These are phyloP conservation scores for Dendroctonus valens DNA, from an alignment of 1,140 invertebrate species.

Conservation along the genomic window DNA sequence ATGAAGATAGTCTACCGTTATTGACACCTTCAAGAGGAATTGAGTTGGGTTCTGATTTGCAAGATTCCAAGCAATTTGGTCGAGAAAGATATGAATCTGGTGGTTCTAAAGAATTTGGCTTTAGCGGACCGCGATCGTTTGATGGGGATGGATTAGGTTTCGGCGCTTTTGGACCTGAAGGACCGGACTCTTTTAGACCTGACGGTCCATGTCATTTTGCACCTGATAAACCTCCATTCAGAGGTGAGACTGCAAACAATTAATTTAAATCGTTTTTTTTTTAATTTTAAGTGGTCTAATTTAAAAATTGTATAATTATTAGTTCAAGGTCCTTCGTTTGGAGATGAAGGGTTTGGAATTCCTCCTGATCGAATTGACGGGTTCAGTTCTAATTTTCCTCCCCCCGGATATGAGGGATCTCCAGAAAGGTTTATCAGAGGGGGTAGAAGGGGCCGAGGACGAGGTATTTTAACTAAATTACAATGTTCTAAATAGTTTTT, in stretches of 20 bases:
- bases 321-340: not conserved
- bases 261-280: too few species aligned
- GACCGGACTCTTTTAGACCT: not conserved
- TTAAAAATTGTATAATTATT: too few species aligned
- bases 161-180: constrained; percentile 10
- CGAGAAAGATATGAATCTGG: too few species aligned
- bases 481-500: not conserved
- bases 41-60: too few species aligned
- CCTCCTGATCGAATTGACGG: constrained; percentile 4
- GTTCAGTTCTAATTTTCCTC: constrained; percentile 1
- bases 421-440: constrained; percentile 21
- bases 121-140: too few species aligned
- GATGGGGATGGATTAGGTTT: constrained; percentile 1
- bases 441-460: constrained; percentile 20
- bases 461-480: constrained; percentile 5
- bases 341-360: constrained; percentile 7
- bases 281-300: too few species aligned
- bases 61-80: too few species aligned
- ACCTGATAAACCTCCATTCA: constrained; percentile 10
- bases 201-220: constrained; percentile 6
- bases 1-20: too few species aligned
- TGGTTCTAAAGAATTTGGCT: too few species aligned
- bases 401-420: constrained; percentile 8
- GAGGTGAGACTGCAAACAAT: not conserved
- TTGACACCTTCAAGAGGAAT: too few species aligned